Base-by-base conservation (phyloP, 2,888 invertebrate species). In the Ectemnius lituratus region DNA sequence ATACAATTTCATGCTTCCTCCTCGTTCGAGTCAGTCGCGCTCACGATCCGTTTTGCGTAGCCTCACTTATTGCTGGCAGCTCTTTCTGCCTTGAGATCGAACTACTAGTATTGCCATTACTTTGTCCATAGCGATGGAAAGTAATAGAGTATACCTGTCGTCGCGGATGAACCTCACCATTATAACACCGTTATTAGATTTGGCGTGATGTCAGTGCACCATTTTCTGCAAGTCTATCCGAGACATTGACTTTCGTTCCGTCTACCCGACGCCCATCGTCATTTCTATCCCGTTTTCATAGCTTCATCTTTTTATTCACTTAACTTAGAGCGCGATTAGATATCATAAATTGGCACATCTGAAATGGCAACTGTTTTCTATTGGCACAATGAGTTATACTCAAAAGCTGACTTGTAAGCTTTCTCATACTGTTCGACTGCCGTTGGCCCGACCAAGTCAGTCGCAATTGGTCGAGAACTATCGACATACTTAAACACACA, bases 321-420 rank as follows among this genome's bases (percentile, higher is more conserved):
- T 37, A 37, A 37, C 37, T 37, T 37, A 37, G 37, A 37, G 8
- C 37, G 37, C 37, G 37, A 37, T 37, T 37, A 37, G 37, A 76
- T 81, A 83, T 77, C 45, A 67, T 78, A 84, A 85, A 88, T 90
- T 90, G 90, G 90, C 90, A 90, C 90, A 87, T 88, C 69, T 87
- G 83, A 82, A 87, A 90, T 90, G 90, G 89, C 89, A 90, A 89
- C 86, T 86, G 37, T 37, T 81, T 88, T 80, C 81, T 75, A 87
- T 90, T 90, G 90, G 90, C 90, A 90, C 90, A 84, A 86, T 86
- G 75, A 85, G 67, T 76, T 70, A 57, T 59, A 62, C 58, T 69
- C 45, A 66, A 60, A 65, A 72, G 61, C 49, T 58, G 45, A 62
- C 60, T 56, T 52, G 28, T 67, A 13, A 60, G 60, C 61, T 67